phyloP scores from a whole-genome alignment of 2,888 invertebrate genomes.

The Cotesia congregata region DNA sequence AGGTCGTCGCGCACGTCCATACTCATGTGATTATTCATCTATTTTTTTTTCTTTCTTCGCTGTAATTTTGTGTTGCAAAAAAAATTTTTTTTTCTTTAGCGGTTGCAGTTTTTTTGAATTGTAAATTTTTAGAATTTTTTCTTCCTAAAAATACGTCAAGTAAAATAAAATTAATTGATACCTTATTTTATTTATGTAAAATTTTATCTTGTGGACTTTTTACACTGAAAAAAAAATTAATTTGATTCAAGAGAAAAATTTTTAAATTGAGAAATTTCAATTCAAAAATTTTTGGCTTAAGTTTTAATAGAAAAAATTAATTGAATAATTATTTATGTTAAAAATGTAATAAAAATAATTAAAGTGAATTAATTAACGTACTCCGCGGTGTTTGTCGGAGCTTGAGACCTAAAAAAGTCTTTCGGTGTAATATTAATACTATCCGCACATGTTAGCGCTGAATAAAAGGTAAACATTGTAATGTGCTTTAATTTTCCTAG shows the following conservation, averaged over 20 bases:
- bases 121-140: background rate
- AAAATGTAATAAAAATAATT: too few species aligned
- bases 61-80: background rate
- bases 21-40: conserved; percentile 20
- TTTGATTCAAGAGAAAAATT: too few species aligned
- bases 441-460: conserved; percentile 14
- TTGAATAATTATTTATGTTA: too few species aligned
- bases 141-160: too few species aligned
- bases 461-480: conserved; percentile 8
- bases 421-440: conserved; percentile 9
- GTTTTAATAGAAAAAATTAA: too few species aligned
- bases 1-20: conserved; percentile 13
- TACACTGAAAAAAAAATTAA: too few species aligned
- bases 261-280: too few species aligned
- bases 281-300: too few species aligned
- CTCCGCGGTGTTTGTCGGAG: conserved; percentile 45
- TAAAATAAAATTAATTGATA: too few species aligned
- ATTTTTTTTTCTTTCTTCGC: background rate
- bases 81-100: background rate
- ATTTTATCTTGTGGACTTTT: too few species aligned
- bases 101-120: background rate
- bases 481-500: background rate
- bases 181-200: too few species aligned
- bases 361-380: too few species aligned
- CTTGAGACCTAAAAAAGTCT: conserved; percentile 25